phyloP scores from a whole-genome alignment of 2,888 invertebrate genomes.

The Myathropa florea region DNA sequence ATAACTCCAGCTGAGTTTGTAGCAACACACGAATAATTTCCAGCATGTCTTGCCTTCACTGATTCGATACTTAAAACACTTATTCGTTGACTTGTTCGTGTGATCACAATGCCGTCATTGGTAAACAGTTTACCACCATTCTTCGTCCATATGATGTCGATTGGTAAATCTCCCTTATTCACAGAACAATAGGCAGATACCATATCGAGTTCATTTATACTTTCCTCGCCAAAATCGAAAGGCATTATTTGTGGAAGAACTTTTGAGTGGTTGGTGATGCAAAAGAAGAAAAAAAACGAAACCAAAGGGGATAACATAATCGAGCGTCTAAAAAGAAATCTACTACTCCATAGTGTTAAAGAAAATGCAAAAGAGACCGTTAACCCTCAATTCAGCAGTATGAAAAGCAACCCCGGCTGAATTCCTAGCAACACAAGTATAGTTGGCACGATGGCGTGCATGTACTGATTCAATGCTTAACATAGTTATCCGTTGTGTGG shows the following conservation, averaged over 20 bases:
- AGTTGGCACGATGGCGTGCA: slow-evolving; percentile 87
- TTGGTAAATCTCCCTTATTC: slow-evolving; percentile 89
- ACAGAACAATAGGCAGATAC: slow-evolving; percentile 87
- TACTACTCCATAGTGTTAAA: background rate
- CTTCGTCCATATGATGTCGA: slow-evolving; percentile 87
- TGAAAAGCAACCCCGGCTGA: slow-evolving; percentile 86
- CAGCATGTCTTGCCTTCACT: slow-evolving; percentile 86
- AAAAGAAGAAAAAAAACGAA: slow-evolving; percentile 35
- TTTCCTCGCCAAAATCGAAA: slow-evolving; percentile 87
- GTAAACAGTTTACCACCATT: slow-evolving; percentile 81
- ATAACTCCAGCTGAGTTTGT: slow-evolving; percentile 87
- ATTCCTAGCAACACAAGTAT: slow-evolving; percentile 88
- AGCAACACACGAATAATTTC: slow-evolving; percentile 89
- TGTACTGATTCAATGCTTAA: slow-evolving; percentile 87
- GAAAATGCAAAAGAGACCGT: slow-evolving; percentile 82
- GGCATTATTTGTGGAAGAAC: slow-evolving; percentile 87
- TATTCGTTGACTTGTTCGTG: slow-evolving; percentile 81
- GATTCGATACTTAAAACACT: slow-evolving; percentile 85
- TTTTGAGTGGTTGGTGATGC: slow-evolving; percentile 75
- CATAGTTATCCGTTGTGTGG: slow-evolving; percentile 85
- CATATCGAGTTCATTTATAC: slow-evolving; percentile 86
- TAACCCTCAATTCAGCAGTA: slow-evolving; percentile 87
- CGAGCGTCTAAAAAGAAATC: slow-evolving; percentile 34
- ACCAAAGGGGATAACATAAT: slow-evolving; percentile 50
- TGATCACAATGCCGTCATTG: slow-evolving; percentile 82